These are phyloP conservation scores for Aplocera efformata DNA, from an alignment of 2,888 invertebrate species.

Conservation along the genomic window DNA sequence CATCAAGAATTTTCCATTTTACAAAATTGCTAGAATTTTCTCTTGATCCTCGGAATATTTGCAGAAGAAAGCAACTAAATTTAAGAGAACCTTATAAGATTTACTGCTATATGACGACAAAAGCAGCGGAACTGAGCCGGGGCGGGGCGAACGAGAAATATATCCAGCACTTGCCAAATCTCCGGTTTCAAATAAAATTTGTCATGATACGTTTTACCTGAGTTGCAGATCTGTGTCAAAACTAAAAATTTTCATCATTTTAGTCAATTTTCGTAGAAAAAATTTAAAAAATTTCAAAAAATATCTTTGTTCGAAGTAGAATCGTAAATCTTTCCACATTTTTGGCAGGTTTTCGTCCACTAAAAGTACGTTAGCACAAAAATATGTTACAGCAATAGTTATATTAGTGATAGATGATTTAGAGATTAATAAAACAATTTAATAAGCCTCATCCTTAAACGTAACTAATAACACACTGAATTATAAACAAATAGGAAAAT, in stretches of 20 bases:
- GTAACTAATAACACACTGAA: too few species aligned
- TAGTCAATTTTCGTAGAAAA: neutral
- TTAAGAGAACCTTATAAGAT: conserved; percentile 58
- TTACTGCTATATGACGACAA: conserved; percentile 64
- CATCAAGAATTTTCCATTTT: neutral
- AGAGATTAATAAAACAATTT: too few species aligned
- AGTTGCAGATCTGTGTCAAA: neutral
- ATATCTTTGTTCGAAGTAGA: too few species aligned
- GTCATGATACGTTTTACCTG: conserved; percentile 35
- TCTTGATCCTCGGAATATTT: conserved; percentile 19
- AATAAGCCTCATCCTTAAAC: too few species aligned
- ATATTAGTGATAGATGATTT: too few species aligned
- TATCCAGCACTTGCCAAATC: conserved; percentile 56
- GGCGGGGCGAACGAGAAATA: conserved; percentile 45
- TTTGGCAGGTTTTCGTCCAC: too few species aligned
- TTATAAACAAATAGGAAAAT: neutral
- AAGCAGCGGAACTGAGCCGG: conserved; percentile 53
- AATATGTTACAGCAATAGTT: too few species aligned
- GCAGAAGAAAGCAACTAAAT: conserved; percentile 55
- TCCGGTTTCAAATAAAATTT: conserved; percentile 45
- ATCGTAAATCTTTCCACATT: too few species aligned
- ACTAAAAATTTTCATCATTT: neutral
- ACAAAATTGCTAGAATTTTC: conserved; percentile 14
- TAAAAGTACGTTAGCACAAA: too few species aligned
- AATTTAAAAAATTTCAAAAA: neutral